These are phyloP conservation scores for Acrocephalus scirpaceus DNA, from an alignment of 2,797 vertebrate genomes.

Conservation along the genomic window DNA sequence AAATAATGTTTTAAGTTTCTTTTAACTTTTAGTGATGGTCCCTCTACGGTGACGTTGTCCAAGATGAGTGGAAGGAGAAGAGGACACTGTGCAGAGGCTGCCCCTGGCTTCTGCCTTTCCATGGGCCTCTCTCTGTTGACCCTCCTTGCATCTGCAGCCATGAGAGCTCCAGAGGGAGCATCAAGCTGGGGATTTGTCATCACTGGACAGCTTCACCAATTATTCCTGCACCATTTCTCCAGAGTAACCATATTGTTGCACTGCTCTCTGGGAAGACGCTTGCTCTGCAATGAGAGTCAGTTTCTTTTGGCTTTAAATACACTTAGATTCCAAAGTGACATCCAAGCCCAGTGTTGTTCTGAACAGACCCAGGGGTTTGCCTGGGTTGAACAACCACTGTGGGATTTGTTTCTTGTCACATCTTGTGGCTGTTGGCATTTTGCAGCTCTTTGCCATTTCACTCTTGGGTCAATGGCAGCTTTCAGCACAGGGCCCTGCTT, in stretches of 20 bases:
- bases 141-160: not conserved
- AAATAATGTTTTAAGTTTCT: not conserved
- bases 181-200: not conserved
- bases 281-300: not conserved
- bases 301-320: conserved; percentile 7
- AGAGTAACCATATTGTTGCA: not conserved
- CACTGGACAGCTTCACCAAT: not conserved
- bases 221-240: not conserved
- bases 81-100: not conserved
- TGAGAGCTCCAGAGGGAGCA: not conserved
- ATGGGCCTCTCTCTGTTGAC: not conserved
- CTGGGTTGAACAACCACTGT: rapidly evolving
- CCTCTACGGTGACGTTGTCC: rapidly evolving
- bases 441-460: not conserved
- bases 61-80: not conserved
- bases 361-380: not conserved
- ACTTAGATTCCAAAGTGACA: not conserved
- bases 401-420: not conserved
- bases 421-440: not conserved
- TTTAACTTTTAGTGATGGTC: not conserved
- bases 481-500: not conserved
- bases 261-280: not conserved
- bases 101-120: not conserved
- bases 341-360: rapidly evolving
- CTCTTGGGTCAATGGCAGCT: not conserved